phyloP scores from a whole-genome alignment of 2,888 invertebrate genomes.

The Athalia cordata region DNA sequence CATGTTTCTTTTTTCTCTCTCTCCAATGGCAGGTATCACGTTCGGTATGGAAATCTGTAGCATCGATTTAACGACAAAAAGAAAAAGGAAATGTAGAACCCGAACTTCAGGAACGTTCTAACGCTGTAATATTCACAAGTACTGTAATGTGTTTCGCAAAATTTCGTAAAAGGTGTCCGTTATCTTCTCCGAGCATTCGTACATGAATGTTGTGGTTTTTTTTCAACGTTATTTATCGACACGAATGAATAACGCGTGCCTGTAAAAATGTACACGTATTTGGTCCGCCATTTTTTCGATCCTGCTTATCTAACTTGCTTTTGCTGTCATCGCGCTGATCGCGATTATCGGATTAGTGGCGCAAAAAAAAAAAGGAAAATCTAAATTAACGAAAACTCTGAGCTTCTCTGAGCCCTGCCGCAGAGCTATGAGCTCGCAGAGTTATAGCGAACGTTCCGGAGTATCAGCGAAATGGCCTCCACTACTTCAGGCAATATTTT shows the following conservation, averaged over 20 bases:
- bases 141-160: too few relatives aligned
- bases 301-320: too few relatives aligned
- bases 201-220: background rate
- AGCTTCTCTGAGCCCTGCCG: background rate
- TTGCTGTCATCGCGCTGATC: too few relatives aligned
- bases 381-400: constrained; percentile 24
- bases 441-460: background rate
- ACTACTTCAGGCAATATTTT: constrained; percentile 19
- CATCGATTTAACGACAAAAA: too few relatives aligned
- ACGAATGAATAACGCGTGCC: background rate
- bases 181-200: background rate
- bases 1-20: background rate
- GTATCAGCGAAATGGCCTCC: constrained; percentile 28
- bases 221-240: constrained; percentile 1
- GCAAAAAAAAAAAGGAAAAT: background rate
- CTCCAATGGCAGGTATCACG: too few relatives aligned
- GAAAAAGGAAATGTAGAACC: too few relatives aligned
- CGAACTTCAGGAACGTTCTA: background rate
- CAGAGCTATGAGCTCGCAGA: background rate
- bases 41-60: too few relatives aligned
- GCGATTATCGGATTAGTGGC: too few relatives aligned
- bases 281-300: background rate
- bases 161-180: background rate
- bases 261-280: background rate
- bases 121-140: background rate